A percentile compares a stretch with the other conserved stretches of the same genome.
These are phyloP conservation scores for Drosophila kepulauana DNA, from an alignment of 1,140 invertebrate genomes.

Conservation along the genomic window DNA sequence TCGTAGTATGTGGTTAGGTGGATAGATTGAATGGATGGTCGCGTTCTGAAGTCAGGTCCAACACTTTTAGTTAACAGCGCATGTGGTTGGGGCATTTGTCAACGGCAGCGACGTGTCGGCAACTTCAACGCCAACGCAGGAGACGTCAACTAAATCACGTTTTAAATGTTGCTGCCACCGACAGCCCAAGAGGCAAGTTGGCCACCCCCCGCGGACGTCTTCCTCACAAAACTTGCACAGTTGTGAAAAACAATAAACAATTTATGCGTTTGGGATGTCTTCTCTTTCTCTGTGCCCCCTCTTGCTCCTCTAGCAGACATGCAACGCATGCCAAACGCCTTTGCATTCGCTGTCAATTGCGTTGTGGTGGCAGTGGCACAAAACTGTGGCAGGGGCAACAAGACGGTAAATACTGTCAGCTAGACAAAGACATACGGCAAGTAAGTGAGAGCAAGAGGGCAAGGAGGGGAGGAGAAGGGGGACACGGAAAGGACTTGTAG, in stretches of 20 bases:
- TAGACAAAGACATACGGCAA: background rate
- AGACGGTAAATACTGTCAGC: constrained; percentile 7
- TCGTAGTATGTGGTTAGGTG: too few species aligned
- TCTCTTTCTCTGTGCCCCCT: constrained; percentile 1
- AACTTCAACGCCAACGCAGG: constrained; percentile 78
- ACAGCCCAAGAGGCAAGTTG: background rate
- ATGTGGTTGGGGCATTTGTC: constrained; percentile 78
- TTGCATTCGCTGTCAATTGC: constrained; percentile 78
- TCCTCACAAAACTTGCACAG: constrained; percentile 45
- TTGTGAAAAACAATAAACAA: constrained; percentile 69
- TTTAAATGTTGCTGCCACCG: constrained; percentile 57
- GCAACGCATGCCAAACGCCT: constrained; percentile 78
- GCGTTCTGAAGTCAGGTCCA: constrained; percentile 48
- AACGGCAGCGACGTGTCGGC: constrained; percentile 76
- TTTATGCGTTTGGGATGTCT: constrained; percentile 80
- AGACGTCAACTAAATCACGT: constrained; percentile 51
- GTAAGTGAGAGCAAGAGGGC: background rate
- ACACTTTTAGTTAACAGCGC: constrained; percentile 76
- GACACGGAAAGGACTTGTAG: constrained; percentile 9
- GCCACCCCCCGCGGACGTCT: background rate
- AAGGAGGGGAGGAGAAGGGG: background rate
- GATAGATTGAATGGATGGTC: constrained; percentile 14
- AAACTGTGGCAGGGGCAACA: background rate
- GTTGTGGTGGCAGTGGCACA: constrained; percentile 42
- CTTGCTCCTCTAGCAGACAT: constrained; percentile 46